Percentiles rank a stretch among this genome's conserved stretches.
These are phyloP conservation scores for Oxytorus armatus DNA, from an alignment of 2,888 invertebrate species.

Conservation along the genomic window DNA sequence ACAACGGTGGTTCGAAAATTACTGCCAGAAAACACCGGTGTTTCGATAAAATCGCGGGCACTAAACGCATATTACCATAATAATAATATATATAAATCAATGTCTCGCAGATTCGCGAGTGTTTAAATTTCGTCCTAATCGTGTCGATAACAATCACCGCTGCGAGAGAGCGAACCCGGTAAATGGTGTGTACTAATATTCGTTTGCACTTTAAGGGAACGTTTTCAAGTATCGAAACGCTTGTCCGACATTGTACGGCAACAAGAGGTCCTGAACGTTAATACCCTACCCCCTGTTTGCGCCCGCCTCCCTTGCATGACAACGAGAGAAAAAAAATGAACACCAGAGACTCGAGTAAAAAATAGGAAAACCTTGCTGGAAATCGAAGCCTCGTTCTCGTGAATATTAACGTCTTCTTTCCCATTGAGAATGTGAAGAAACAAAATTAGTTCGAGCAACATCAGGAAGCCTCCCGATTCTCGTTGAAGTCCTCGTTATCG, in stretches of 20 bases:
- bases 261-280: no score
- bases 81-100: not conserved
- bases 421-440: not conserved
- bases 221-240: conserved; percentile 3
- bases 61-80: not conserved
- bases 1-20: conserved; percentile 14
- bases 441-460: not conserved
- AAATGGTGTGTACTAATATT: not conserved
- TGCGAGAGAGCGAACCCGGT: no score
- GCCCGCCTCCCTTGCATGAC: not conserved
- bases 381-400: not conserved
- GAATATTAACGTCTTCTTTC: not conserved
- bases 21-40: conserved; percentile 42
- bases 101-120: conserved; percentile 14
- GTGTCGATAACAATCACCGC: no score
- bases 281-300: not conserved
- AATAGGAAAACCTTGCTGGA: not conserved
- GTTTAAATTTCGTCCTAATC: conserved; percentile 20
- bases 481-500: conserved; percentile 54
- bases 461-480: conserved; percentile 50
- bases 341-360: no score
- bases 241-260: not conserved
- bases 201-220: not conserved
- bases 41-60: conserved; percentile 8
- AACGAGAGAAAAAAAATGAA: not conserved